Conservation (phyloP, 2,113 vertebrate genomes). For the Diadophis punctatus region DNA sequence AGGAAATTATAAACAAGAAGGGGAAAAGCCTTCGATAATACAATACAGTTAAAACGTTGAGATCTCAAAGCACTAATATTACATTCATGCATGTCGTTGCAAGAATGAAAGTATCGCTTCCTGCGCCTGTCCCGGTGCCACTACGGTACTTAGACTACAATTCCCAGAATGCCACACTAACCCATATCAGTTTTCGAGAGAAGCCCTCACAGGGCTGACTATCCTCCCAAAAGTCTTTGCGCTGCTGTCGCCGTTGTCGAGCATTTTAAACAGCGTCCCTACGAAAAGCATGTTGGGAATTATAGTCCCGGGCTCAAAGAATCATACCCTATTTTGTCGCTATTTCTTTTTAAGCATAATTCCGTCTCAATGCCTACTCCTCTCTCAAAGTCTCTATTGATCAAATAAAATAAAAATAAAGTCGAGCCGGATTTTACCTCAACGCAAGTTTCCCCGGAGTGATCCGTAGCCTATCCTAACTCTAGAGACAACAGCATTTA, state of each 20-base stretch:
- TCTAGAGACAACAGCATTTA: no score
- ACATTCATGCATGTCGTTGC: not conserved
- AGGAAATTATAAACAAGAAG: not conserved
- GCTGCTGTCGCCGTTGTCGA: not conserved
- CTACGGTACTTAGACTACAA: not conserved
- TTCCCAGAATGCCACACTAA: not conserved
- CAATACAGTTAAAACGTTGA: not conserved
- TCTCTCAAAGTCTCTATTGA: not conserved
- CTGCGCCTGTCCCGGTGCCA: not conserved
- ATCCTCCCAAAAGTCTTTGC: not conserved
- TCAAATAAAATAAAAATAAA: not conserved
- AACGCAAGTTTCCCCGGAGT: not conserved
- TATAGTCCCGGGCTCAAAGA: fast-evolving
- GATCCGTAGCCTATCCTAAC: not conserved
- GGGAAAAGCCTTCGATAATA: not conserved
- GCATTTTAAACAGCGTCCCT: not conserved
- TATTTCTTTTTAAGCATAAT: not conserved
- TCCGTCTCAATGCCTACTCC: not conserved
- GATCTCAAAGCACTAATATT: not conserved
- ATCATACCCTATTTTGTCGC: fast-evolving
- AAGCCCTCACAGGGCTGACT: not conserved
- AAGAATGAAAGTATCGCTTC: not conserved
- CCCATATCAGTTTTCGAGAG: no score
- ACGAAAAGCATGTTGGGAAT: fast-evolving
- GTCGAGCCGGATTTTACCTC: not conserved